These are phyloP conservation scores for Drosophila formosana DNA, from an alignment of 2,888 invertebrate genomes.

Conservation along the genomic window DNA sequence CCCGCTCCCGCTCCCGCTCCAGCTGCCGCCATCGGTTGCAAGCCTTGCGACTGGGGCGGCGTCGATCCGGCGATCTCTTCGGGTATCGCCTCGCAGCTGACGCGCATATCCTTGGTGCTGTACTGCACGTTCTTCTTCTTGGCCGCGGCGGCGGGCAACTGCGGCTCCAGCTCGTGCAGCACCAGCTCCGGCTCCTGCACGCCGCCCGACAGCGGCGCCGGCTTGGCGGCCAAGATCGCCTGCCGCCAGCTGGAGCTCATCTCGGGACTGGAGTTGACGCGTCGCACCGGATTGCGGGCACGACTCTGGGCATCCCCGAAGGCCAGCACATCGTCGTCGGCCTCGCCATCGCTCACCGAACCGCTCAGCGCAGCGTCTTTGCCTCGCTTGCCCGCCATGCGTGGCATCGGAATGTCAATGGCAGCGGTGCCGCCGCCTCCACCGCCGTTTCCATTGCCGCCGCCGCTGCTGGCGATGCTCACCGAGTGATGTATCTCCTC, in stretches of 20 bases:
- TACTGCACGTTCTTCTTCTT: constrained; percentile 87
- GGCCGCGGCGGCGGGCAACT: constrained; percentile 76
- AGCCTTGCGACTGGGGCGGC: constrained; percentile 87
- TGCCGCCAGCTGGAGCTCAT: constrained; percentile 95
- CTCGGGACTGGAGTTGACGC: constrained; percentile 96
- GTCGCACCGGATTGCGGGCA: constrained; percentile 92
- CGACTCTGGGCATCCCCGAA: constrained; percentile 84
- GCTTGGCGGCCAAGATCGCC: constrained; percentile 86
- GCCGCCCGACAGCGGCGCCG: constrained; percentile 62
- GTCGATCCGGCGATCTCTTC: constrained; percentile 93
- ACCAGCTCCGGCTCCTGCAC: constrained; percentile 81
- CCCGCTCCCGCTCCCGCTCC: constrained; percentile 25
- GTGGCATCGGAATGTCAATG: constrained; percentile 89
- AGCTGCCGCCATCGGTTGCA: constrained; percentile 37
- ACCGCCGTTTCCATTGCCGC: constrained; percentile 47
- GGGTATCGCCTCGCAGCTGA: constrained; percentile 95
- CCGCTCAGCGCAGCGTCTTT: constrained; percentile 82
- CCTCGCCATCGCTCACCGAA: constrained; percentile 84
- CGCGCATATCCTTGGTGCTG: constrained; percentile 91
- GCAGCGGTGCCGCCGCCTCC: constrained; percentile 86
- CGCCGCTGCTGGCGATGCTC: constrained; percentile 54
- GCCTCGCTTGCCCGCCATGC: constrained; percentile 83
- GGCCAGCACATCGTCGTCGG: constrained; percentile 86
- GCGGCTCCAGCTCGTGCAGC: constrained; percentile 46
- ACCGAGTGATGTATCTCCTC: constrained; percentile 83